These are phyloP conservation scores for Hylaea fasciaria DNA, from an alignment of 2,888 invertebrate genomes.

Conservation along the genomic window DNA sequence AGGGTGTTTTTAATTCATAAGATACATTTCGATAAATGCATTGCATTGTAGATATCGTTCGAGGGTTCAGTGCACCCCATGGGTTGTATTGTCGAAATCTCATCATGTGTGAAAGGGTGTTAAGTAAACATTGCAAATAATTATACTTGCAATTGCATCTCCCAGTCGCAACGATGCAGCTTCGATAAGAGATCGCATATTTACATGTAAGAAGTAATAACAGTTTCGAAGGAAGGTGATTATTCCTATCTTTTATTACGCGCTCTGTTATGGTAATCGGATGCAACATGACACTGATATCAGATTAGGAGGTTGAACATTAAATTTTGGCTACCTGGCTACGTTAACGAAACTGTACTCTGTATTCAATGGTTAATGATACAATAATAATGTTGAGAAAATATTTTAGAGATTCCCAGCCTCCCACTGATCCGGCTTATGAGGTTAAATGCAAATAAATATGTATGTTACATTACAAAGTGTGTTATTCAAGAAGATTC, in stretches of 20 bases:
- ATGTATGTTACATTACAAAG: conserved; percentile 7
- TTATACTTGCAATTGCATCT: conserved; percentile 82
- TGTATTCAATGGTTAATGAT: conserved; percentile 2
- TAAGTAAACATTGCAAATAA: conserved; percentile 86
- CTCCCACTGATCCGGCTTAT: conserved; percentile 15
- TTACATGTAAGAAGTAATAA: conserved; percentile 77
- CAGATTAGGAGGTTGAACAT: conserved; percentile 75
- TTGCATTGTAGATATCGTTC: conserved; percentile 47
- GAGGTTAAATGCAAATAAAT: conserved; percentile 11
- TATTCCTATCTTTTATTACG: conserved; percentile 72
- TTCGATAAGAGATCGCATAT: conserved; percentile 75
- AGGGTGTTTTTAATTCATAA: conserved; percentile 57
- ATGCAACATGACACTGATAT: conserved; percentile 82
- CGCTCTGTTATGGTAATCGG: conserved; percentile 77
- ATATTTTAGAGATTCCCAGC: conserved; percentile 7
- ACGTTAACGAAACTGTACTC: conserved; percentile 19
- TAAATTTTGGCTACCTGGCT: conserved; percentile 54
- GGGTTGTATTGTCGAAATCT: conserved; percentile 71
- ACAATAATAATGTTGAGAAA: conserved; percentile 11
- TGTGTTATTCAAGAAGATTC: conserved; percentile 21
- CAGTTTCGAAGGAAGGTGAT: conserved; percentile 65
- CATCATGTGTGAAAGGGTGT: conserved; percentile 85
- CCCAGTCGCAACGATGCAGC: conserved; percentile 63
- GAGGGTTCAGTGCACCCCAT: conserved; percentile 60
- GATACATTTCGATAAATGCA: conserved; percentile 59